These are phyloP conservation scores for Spodoptera frugiperda DNA, from an alignment of 1,140 invertebrate species.

Conservation along the genomic window DNA sequence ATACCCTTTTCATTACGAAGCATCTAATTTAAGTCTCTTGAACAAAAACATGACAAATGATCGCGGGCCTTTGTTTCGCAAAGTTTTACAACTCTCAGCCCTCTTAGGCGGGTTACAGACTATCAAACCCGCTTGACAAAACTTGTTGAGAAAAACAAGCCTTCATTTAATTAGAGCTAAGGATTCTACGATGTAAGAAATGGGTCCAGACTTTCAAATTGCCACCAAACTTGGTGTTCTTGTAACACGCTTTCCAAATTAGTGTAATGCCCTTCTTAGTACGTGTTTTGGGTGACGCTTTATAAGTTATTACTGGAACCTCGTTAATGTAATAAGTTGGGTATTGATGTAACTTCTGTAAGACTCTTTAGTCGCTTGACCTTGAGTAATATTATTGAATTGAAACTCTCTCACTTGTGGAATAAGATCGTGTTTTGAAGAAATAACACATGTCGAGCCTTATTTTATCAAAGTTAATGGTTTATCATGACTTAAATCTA, in stretches of 20 bases:
- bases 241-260: constrained; percentile 15
- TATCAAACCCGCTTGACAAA: constrained; percentile 45
- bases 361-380: not conserved
- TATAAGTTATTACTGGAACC: constrained; percentile 11
- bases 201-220: constrained; percentile 32
- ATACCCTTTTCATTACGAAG: constrained; percentile 43
- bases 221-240: constrained; percentile 21
- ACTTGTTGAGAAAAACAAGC: constrained; percentile 45
- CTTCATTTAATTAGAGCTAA: constrained; percentile 45
- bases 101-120: constrained; percentile 31
- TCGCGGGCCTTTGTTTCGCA: constrained; percentile 35
- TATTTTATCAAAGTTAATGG: too few species aligned
- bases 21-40: constrained; percentile 45
- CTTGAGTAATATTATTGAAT: not conserved
- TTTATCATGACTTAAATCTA: too few species aligned
- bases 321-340: constrained; percentile 1
- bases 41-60: constrained; percentile 48
- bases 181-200: constrained; percentile 40
- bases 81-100: constrained; percentile 35
- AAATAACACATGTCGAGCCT: too few species aligned
- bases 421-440: too few species aligned
- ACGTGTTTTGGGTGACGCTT: constrained; percentile 1
- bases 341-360: not conserved
- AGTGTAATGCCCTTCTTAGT: constrained; percentile 8
- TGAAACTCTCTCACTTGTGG: too few species aligned